Percentiles rank a stretch among this genome's conserved stretches.
phyloP scores from a whole-genome alignment of 92 coral and sea anemone genomes.

The Diadumene lineata region DNA sequence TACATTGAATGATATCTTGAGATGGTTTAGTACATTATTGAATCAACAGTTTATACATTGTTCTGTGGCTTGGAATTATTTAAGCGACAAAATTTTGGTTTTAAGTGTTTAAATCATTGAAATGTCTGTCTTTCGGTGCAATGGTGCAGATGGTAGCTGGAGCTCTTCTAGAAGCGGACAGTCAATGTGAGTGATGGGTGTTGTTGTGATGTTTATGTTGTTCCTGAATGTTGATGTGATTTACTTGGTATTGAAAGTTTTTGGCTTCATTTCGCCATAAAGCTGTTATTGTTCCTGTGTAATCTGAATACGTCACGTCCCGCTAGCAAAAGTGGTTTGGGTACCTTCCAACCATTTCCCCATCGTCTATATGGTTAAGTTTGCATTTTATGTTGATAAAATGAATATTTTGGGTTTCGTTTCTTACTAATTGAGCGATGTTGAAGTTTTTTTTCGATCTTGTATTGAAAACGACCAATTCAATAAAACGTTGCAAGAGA shows the following conservation, averaged over 20 bases:
- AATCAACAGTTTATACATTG: background rate
- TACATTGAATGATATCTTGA: too few relatives aligned
- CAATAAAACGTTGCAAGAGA: too few relatives aligned
- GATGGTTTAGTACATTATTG: too few relatives aligned
- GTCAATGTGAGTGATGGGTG: background rate
- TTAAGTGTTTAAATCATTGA: background rate
- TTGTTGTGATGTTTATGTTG: background rate
- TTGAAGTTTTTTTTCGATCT: background rate
- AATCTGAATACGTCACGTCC: background rate
- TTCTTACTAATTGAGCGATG: background rate
- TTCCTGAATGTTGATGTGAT: background rate
- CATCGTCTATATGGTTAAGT: background rate
- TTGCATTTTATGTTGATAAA: background rate
- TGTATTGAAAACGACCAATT: too few relatives aligned
- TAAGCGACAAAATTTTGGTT: background rate
- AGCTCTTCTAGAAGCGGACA: background rate
- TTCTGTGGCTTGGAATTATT: background rate
- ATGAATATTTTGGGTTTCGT: background rate
- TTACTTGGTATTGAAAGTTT: background rate
- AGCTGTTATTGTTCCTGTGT: background rate
- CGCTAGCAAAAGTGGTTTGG: background rate
- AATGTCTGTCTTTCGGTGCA: background rate
- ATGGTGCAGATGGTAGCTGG: background rate
- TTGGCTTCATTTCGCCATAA: background rate
- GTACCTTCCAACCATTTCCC: background rate